Conservation (phyloP, 2,888 invertebrate genomes). For the Cistogaster globosa region DNA sequence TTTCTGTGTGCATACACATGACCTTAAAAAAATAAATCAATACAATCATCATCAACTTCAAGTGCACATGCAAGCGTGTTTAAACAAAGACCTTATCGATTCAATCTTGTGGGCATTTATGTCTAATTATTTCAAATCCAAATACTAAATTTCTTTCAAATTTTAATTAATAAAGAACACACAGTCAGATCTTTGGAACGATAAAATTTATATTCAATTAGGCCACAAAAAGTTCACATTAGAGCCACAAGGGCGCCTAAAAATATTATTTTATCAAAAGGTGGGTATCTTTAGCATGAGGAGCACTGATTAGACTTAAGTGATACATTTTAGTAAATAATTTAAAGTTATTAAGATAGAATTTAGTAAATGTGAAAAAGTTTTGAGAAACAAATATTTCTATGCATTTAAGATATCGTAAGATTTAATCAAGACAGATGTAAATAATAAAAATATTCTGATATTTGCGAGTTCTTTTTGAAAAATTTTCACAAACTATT, state of each 20-base stretch:
- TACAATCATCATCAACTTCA: background rate
- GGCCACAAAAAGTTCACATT: constrained; percentile 42
- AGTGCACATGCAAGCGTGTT: background rate
- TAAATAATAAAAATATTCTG: background rate
- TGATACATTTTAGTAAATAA: constrained; percentile 25
- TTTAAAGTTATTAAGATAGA: background rate
- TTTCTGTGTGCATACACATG: too few species aligned
- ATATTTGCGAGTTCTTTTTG: background rate
- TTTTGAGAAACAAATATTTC: background rate
- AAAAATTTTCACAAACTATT: background rate
- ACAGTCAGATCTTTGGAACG: background rate
- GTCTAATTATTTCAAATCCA: constrained; percentile 12
- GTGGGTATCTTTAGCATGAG: background rate
- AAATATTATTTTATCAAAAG: constrained; percentile 20
- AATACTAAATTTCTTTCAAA: background rate
- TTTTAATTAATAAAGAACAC: background rate
- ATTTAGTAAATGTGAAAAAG: background rate
- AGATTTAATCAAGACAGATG: constrained; percentile 53
- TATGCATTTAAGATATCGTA: background rate
- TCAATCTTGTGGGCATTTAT: background rate
- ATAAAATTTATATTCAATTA: constrained; percentile 14
- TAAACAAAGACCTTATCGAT: background rate
- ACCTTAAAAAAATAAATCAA: background rate
- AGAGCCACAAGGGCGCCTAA: constrained; percentile 20
- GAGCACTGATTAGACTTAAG: constrained; percentile 19